Percentiles rank a stretch among this genome's conserved stretches.
Evolutionary conservation across 2,888 invertebrate species (phyloP).

Genomic region (Ophion ellenae): DNA sequence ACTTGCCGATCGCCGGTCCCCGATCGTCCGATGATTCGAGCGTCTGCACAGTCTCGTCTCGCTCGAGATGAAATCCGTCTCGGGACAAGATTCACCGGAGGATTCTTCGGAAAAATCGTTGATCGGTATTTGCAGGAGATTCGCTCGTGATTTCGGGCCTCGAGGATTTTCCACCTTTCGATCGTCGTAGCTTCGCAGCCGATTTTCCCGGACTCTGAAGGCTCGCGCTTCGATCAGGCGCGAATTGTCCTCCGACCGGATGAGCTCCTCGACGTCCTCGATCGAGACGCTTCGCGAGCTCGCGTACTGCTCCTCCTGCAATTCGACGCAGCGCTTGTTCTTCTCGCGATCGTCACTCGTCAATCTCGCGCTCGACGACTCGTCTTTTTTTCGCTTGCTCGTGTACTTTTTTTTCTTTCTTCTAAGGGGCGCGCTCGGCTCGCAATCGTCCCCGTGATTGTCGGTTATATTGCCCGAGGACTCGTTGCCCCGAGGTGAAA

Average conservation of each 20-base stretch:
- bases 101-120: neutral
- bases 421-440: slow-evolving; percentile 70
- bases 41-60: neutral
- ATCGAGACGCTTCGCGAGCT: slow-evolving; percentile 75
- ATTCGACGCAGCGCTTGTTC: neutral
- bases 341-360: neutral
- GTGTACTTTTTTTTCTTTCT: neutral
- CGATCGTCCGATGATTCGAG: neutral
- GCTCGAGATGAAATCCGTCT: neutral
- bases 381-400: neutral
- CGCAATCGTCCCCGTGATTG: slow-evolving; percentile 47
- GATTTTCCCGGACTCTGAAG: slow-evolving; percentile 44
- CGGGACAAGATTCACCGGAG: neutral
- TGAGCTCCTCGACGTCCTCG: slow-evolving; percentile 78
- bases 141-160: neutral
- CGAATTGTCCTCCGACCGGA: slow-evolving; percentile 75
- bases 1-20: neutral
- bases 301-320: slow-evolving; percentile 63
- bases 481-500: slow-evolving; percentile 63
- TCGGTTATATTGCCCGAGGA: slow-evolving; percentile 26
- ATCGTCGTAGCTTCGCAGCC: neutral
- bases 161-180: neutral
- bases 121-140: neutral
- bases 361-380: neutral
- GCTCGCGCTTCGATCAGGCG: slow-evolving; percentile 71